These are phyloP conservation scores for Podarcis muralis DNA, from an alignment of 2,113 vertebrate species.

Conservation along the genomic window DNA sequence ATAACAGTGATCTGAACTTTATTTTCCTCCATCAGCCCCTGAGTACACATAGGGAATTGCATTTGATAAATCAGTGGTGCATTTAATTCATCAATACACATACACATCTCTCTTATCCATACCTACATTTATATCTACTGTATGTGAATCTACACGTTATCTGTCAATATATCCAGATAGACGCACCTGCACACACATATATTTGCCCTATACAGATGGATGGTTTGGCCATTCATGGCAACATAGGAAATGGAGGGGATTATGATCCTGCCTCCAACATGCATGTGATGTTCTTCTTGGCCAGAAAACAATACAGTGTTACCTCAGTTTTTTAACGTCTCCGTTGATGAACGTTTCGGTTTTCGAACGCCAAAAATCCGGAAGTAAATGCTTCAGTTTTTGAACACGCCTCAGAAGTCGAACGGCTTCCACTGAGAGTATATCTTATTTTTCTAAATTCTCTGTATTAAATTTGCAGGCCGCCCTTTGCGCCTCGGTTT, in stretches of 20 bases:
- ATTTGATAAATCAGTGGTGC: not conserved
- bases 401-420: too few species aligned
- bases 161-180: too few species aligned
- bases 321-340: too few species aligned
- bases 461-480: too few species aligned
- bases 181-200: too few species aligned
- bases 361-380: too few species aligned
- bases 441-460: too few species aligned
- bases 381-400: too few species aligned
- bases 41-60: conserved; percentile 18
- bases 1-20: conserved; percentile 89
- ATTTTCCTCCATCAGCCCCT: conserved; percentile 91
- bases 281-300: not conserved
- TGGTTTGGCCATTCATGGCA: not conserved
- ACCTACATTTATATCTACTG: too few species aligned
- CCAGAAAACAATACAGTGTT: not conserved
- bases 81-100: not conserved
- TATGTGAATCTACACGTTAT: not conserved
- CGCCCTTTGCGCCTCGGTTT: too few species aligned
- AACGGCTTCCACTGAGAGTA: too few species aligned
- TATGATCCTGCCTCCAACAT: not conserved
- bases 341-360: too few species aligned
- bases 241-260: not conserved
- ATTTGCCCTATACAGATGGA: not conserved
- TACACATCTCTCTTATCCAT: not conserved